A percentile compares a stretch with the other conserved stretches of the same genome.
Conservation (phyloP, 2,797 vertebrate genomes). For the Falco biarmicus region DNA sequence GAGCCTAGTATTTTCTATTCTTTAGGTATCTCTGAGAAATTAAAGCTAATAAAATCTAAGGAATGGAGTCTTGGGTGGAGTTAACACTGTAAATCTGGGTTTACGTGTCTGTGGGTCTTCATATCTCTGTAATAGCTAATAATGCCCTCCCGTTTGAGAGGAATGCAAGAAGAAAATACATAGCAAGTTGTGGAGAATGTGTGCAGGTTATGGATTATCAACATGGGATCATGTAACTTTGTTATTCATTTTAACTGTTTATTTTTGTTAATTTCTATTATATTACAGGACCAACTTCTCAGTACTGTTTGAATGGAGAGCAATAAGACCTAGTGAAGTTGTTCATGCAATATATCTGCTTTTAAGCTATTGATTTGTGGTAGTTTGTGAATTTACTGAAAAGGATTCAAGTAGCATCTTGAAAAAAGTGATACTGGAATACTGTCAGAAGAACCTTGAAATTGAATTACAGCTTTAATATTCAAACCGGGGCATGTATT, state of each 20-base stretch:
- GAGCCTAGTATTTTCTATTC: background rate
- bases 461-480: conserved; percentile 67
- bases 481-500: conserved; percentile 57
- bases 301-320: background rate
- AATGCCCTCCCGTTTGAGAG: background rate
- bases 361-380: background rate
- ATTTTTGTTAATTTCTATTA: background rate
- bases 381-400: conserved; percentile 4
- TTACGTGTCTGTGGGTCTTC: background rate
- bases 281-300: background rate
- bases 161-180: background rate
- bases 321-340: background rate
- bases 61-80: background rate
- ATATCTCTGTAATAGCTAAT: background rate
- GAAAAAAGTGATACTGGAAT: background rate
- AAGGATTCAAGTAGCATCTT: background rate
- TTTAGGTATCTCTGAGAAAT: background rate
- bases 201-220: background rate
- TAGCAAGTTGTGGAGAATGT: background rate
- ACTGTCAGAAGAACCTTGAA: conserved; percentile 70
- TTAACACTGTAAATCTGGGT: background rate
- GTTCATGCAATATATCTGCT: background rate
- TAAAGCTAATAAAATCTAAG: background rate
- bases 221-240: background rate
- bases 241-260: background rate